Conservation (phyloP, 2,113 vertebrate genomes). For the Pterocles gutturalis region DNA sequence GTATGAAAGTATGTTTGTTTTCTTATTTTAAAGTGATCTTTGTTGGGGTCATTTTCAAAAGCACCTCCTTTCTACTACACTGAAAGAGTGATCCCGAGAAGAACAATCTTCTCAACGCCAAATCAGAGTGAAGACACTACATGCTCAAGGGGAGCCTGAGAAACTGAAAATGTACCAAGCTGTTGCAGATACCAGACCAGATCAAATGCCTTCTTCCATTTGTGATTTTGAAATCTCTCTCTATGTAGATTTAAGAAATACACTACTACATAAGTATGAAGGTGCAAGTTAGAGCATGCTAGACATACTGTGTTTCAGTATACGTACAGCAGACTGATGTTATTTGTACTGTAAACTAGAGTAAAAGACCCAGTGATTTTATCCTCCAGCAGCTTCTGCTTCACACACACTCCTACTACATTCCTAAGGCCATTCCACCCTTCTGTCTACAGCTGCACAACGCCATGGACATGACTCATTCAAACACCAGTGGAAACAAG, state of each 20-base stretch:
- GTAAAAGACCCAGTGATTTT: constrained; percentile 31
- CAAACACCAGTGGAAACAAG: constrained; percentile 52
- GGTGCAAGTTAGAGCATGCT: constrained; percentile 17
- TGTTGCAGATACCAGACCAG: background rate
- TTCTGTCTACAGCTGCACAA: constrained; percentile 36
- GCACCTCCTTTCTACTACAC: background rate
- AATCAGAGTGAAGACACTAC: background rate
- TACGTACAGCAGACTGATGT: background rate
- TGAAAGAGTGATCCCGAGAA: background rate
- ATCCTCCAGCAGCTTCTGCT: constrained; percentile 34
- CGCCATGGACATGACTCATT: constrained; percentile 29
- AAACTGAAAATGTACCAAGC: background rate
- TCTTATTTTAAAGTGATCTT: background rate
- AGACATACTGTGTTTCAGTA: background rate
- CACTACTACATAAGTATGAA: background rate
- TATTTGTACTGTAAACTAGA: constrained; percentile 41
- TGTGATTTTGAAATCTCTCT: background rate
- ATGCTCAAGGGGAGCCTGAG: background rate
- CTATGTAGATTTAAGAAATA: background rate
- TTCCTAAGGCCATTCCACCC: constrained; percentile 30
- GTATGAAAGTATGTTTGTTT: background rate
- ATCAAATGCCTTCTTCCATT: background rate
- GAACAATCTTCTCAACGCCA: background rate
- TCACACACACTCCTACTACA: background rate
- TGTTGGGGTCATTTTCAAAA: background rate